phyloP scores from a whole-genome alignment of 2,888 invertebrate species.

The Physocephala rufipes region DNA sequence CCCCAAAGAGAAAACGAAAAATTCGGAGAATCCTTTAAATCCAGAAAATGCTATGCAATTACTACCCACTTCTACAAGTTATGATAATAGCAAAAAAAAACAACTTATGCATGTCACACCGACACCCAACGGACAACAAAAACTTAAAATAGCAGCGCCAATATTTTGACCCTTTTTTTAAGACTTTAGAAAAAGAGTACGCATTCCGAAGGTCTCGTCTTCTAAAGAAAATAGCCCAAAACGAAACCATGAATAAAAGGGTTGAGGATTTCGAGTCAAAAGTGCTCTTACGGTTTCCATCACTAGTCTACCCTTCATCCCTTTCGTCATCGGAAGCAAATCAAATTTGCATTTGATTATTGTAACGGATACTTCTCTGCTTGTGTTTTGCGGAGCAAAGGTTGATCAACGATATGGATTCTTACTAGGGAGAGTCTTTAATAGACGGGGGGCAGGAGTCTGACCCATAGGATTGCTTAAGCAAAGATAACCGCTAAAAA shows the following conservation, averaged over 20 bases:
- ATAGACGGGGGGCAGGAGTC: too few species aligned
- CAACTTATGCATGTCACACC: slow-evolving; percentile 25
- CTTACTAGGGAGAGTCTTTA: neutral
- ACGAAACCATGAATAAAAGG: neutral
- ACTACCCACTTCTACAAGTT: slow-evolving; percentile 49
- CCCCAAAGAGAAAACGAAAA: slow-evolving; percentile 32
- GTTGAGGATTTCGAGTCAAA: too few species aligned
- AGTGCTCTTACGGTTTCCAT: neutral
- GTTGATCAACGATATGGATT: neutral
- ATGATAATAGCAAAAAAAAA: neutral
- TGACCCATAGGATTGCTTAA: neutral
- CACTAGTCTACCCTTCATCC: neutral
- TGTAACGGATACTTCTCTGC: slow-evolving; percentile 11
- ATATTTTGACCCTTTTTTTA: slow-evolving; percentile 5
- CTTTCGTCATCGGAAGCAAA: slow-evolving; percentile 52
- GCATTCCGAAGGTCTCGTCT: slow-evolving; percentile 3
- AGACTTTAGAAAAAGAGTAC: neutral
- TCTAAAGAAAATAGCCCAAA: slow-evolving; percentile 13
- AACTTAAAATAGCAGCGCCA: slow-evolving; percentile 48
- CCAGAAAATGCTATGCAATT: slow-evolving; percentile 63
- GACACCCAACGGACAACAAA: slow-evolving; percentile 46
- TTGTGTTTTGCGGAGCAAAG: slow-evolving; percentile 14
- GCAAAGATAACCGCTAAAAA: slow-evolving; percentile 40
- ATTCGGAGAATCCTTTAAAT: slow-evolving; percentile 62
- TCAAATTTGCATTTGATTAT: slow-evolving; percentile 63